Evolutionary conservation across 2,797 vertebrate genomes (phyloP), one percentile per base, ranked within the genome.

Genomic region (Acrossocheilus wenchowensis): DNA sequence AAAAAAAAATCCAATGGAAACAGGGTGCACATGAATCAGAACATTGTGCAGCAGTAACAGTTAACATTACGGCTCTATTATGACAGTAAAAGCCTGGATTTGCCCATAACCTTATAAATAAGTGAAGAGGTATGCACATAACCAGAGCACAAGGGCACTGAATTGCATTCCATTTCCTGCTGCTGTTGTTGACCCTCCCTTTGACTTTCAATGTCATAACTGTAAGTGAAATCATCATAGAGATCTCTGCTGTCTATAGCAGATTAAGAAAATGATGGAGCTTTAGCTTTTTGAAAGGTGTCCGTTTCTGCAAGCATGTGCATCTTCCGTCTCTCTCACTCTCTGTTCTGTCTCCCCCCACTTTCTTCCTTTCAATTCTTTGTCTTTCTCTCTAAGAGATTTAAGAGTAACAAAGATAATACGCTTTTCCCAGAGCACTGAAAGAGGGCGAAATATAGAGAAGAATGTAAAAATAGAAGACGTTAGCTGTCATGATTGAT

Each of bases 391-490:
- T 69, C 62, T 6, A n/a, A 83, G 39, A 41, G 39, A 57, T 71
- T 57, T 66, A 71, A 86, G 68, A 82, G 78, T 78, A 82, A 82
- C 43, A 60, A 62, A 74, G 85, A 83, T 83, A 69, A 73, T 80
- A 50, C 23, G 0, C 78, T 41, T 36, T 72, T 85, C 84, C 84
- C 84, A 79, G 77, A 85, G 54, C 77, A 9, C 78, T 45, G 80
- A 84, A 86, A 69, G 75, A 71, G 74, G 82, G 39, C 72, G 41
- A 39, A 81, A 78, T 87, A 74, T 50, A 50, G 82, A 78, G 74
- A 68, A 81, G 85, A 77, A 88, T 57, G 77, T 86, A 86, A 87
- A 90, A 90, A 90, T 89, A 90, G 88, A 90, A 89, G 87, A 89
- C 78, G 85, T 87, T 82, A 68, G 85, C 82, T 87, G 86, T 88